Base-by-base conservation (phyloP, 2,888 invertebrate genomes). In the Teinopalpus imperialis region DNA sequence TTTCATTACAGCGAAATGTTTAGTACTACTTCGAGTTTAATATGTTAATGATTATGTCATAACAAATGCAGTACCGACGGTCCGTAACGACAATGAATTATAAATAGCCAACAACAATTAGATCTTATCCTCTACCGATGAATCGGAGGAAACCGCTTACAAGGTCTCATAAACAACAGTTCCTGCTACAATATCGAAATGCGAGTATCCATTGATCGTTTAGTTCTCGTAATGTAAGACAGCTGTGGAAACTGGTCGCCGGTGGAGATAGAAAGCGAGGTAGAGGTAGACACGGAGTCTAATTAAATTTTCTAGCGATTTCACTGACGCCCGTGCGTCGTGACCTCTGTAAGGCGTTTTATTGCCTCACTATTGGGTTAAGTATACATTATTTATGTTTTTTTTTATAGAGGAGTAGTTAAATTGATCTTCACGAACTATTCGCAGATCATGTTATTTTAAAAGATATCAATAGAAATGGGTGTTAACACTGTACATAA, bases 271-370 rank as follows among this genome's bases (percentile, higher is more conserved):
- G 24, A 42, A 46, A 37, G 34, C 23, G 9, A 9, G 18, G 34
- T n/a, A n/a, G n/a, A n/a, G n/a, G 34, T 32, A 14, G 14, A 20
- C 24, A 43, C 32, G 42, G 37, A 24, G 40, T 9, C 46, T 51
- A 53, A 53, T 54, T 52, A 21, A 35, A 46, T 52, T 53, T 57
- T 56, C 56, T 49, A 51, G 40, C 42, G 63, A 57, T 63, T 63
- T 61, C 61, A 56, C 57, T 49, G 53, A 45, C 47, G 47, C 50
- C 30, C 13, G 32, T 10, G 34, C 40, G 59, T 52, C 60, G 56
- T 63, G 59, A 56, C 51, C 49, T 44, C 52, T 23, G 44, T 43
- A 48, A 55, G 48, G 46, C 46, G 54, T 53, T 47, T 59, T 42
- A 54, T 57, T 56, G 54, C 52, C 51, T 55, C 53, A 53, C 59